phyloP scores from a whole-genome alignment of 2,113 vertebrate genomes.

The Willisornis vidua region DNA sequence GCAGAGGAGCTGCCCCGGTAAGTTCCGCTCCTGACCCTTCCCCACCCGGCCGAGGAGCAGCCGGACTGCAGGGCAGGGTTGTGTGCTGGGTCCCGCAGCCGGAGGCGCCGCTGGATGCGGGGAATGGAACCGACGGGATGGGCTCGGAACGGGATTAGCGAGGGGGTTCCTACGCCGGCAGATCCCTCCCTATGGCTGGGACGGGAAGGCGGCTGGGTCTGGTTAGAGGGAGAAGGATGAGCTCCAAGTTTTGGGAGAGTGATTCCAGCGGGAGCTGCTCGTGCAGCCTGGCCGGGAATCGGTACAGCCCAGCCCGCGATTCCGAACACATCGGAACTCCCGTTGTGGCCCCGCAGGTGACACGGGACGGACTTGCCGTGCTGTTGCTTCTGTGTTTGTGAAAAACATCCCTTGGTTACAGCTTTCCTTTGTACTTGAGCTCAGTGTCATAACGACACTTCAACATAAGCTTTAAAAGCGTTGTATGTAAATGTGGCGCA shows the following conservation, averaged over 20 bases:
- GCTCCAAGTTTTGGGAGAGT: neutral
- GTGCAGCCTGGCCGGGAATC: neutral
- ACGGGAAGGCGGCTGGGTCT: neutral
- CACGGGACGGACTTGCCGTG: neutral
- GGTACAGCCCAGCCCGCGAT: fast-evolving
- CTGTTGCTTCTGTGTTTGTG: neutral
- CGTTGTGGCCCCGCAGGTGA: neutral
- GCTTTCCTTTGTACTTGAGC: neutral
- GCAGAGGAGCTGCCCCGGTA: conserved; percentile 49
- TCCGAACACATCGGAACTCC: neutral
- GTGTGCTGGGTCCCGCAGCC: neutral
- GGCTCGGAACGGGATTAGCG: neutral
- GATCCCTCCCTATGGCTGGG: neutral
- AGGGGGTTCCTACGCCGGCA: neutral
- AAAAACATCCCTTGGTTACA: neutral
- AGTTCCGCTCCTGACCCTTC: conserved; percentile 42
- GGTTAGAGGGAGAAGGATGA: neutral
- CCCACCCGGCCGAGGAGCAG: neutral
- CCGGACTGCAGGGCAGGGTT: neutral
- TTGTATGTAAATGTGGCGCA: neutral
- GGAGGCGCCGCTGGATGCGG: neutral
- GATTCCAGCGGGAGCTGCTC: neutral
- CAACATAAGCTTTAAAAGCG: neutral
- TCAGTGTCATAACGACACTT: neutral
- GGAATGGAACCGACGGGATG: neutral